phyloP scores from a whole-genome alignment of 2,113 vertebrate species.

The Craseonycteris thonglongyai region DNA sequence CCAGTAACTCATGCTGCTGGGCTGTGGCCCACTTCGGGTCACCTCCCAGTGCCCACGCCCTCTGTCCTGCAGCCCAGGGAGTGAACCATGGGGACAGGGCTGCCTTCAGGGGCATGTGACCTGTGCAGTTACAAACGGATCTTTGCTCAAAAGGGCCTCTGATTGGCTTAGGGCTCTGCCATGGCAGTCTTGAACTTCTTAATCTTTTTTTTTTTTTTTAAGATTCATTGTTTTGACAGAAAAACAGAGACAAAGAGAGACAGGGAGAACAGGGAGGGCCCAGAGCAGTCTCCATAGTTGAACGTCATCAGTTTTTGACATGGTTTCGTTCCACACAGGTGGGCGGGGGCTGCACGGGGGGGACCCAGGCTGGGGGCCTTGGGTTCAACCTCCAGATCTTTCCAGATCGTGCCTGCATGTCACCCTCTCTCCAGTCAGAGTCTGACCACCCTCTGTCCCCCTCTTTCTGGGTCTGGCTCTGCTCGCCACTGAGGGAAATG shows the following conservation, averaged over 20 bases:
- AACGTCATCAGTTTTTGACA: too few relatives aligned
- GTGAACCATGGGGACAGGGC: neutral
- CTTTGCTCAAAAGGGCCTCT: neutral
- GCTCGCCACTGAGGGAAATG: neutral
- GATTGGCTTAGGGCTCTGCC: neutral
- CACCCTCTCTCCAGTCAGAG: neutral
- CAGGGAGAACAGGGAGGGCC: too few relatives aligned
- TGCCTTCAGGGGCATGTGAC: neutral
- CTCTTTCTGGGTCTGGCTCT: neutral
- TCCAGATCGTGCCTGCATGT: neutral
- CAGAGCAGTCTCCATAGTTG: too few relatives aligned
- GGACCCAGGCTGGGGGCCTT: too few relatives aligned
- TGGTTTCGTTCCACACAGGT: too few relatives aligned
- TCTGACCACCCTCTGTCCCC: neutral
- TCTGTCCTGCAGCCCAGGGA: neutral
- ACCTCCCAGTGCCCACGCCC: too few relatives aligned
- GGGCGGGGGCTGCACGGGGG: too few relatives aligned
- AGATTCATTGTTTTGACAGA: too few relatives aligned
- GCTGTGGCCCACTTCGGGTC: rapidly evolving
- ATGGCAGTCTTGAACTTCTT: neutral
- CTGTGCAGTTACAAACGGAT: neutral
- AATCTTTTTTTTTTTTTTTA: neutral
- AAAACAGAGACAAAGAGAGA: too few relatives aligned
- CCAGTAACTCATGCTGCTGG: neutral
- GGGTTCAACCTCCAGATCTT: neutral